Base-by-base conservation (phyloP, 2,113 vertebrate genomes). In the Caloenas nicobarica region DNA sequence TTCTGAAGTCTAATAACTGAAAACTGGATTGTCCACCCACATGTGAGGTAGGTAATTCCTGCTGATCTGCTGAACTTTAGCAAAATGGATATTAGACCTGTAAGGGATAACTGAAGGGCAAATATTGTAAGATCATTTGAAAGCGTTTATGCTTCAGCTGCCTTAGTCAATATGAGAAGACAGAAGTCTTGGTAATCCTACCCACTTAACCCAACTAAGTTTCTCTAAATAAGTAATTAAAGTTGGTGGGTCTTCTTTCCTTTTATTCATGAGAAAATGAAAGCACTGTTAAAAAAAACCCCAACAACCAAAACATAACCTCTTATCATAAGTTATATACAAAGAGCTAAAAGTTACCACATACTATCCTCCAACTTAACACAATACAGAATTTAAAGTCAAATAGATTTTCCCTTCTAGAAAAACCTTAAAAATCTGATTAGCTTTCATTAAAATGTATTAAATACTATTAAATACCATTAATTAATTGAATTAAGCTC, bases 401-500 rank as follows among this genome's bases (percentile, higher is more conserved):
- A 36, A 92, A n/a, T 5, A 78, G 8, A 5, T 33, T 77, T 66
- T 84, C 4, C 16, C 8, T 53, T 9, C 26, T 71, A 79, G 69
- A 74, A 89, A 74, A 81, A 23, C 11, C 5, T 26, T 33, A 22
- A 53, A 88, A 81, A 83, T 50, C 8, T 51, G 7, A 71, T 84
- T 74, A 76, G 16, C 11, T 15, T 60, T 84, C 29, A 72, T 78
- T 89, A 64, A 56, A 58, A 68, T 48, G 50, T 84, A 66, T 74
- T 15, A 61, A 65, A 54, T 71, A 34, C 3, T 64, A 64, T 77
- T 73, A 89, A 46, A 69, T 76, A 40, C 14, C 65, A 56, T 71
- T 78, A 85, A 68, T n/a, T 76, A 82, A 76, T 72, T 93, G 16
- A 72, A 86, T 95, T 83, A 60, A 83, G 61, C 9, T 69, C 81